phyloP scores from a whole-genome alignment of 2,113 vertebrate genomes.

The Progne subis region DNA sequence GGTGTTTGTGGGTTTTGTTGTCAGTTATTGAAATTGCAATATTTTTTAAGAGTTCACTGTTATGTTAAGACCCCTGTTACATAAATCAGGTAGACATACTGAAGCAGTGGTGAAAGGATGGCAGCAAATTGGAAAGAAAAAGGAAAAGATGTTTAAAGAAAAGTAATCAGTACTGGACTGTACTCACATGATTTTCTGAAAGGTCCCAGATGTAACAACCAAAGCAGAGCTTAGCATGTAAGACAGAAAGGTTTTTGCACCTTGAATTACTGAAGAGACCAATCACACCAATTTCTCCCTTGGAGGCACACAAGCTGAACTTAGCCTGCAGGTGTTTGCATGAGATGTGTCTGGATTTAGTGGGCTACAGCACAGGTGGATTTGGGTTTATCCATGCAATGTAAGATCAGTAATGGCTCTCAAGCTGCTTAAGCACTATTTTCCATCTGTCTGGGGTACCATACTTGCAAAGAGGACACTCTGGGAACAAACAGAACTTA shows the following conservation, averaged over 20 bases:
- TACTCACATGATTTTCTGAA: not conserved
- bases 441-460: not conserved
- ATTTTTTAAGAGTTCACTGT: not conserved
- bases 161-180: not conserved
- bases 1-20: not conserved
- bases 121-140: not conserved
- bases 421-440: not conserved
- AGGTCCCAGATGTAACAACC: not conserved
- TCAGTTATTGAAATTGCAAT: not conserved
- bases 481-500: not conserved
- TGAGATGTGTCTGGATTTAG: not conserved
- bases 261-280: not conserved
- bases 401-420: not conserved
- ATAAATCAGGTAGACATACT: not conserved
- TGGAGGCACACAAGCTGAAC: not conserved
- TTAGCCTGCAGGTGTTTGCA: not conserved
- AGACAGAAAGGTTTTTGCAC: not conserved
- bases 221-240: not conserved
- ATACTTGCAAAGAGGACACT: not conserved
- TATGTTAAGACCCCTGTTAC: not conserved
- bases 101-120: not conserved
- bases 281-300: not conserved
- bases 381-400: not conserved
- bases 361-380: not conserved
- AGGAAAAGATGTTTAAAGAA: not conserved